A percentile compares a stretch with the other conserved stretches of the same genome.
These are phyloP conservation scores for Silurus lanzhouensis DNA, from an alignment of 2,797 vertebrate species.

Conservation along the genomic window DNA sequence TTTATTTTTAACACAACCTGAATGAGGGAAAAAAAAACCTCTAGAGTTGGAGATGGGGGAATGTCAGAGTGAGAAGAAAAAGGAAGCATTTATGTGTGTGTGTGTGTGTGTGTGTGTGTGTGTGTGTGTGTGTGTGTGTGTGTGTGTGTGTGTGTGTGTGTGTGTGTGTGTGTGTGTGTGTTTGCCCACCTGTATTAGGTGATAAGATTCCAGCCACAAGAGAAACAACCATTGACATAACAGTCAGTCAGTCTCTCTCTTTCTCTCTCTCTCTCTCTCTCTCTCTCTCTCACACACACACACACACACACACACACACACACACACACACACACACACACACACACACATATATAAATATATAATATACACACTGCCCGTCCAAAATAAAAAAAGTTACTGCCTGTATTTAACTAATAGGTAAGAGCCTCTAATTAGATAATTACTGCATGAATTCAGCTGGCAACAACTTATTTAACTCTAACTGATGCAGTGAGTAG, in stretches of 20 bases:
- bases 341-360: too few species aligned
- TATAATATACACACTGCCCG: too few species aligned
- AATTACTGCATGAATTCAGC: too few species aligned
- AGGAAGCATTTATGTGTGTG: background rate
- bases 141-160: background rate
- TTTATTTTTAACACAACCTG: slow-evolving; percentile 30
- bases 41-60: slow-evolving; percentile 3
- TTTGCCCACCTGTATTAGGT: slow-evolving; percentile 62
- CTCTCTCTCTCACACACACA: background rate
- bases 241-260: background rate
- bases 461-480: too few species aligned
- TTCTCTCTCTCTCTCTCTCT: too few species aligned
- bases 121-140: slow-evolving; percentile 5
- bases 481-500: too few species aligned
- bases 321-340: background rate
- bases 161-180: background rate
- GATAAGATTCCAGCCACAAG: slow-evolving; percentile 61
- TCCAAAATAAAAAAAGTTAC: too few species aligned
- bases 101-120: slow-evolving; percentile 4
- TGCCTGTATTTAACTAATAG: too few species aligned
- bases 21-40: background rate
- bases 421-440: too few species aligned
- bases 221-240: slow-evolving; percentile 55
- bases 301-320: slow-evolving; percentile 1
- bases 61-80: slow-evolving; percentile 28